Base-by-base conservation (phyloP, 2,113 vertebrate species). In the Dermatemys mawii region DNA sequence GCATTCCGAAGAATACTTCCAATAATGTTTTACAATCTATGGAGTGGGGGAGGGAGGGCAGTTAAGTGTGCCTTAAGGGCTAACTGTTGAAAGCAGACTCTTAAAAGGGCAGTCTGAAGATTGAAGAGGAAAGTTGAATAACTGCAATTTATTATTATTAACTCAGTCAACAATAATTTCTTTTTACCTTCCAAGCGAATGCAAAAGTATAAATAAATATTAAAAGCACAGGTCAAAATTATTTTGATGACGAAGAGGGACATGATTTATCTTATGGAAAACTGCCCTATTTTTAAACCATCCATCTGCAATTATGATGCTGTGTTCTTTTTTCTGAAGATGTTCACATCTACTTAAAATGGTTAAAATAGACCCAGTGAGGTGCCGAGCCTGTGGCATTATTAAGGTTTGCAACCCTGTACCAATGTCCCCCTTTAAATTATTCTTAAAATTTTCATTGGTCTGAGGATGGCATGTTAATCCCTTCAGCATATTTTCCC, bases 61-160 rank as follows among this genome's bases (percentile, higher is more conserved):
- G 27, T 48, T 57, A 78, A 92, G 50, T 54, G 54, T 54, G 92
- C 44, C 80, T 89, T 1, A 7, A 84, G 51, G 63, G 55, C 63
- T 87, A 94, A 84, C 73, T 63, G 41, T 48, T 91, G 70, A 57
- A 88, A 73, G 79, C 83, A 94, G 81, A 84, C 11, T 91, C 35
- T 46, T 41, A 78, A 24, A 70, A 11, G 9, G 38, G 63, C n/a
- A 70, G n/a, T 91, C 79, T 87, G 24, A 78, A 87, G 55, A 92
- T 84, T 0, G 1, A 94, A 55, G 5, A 78, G 11, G 88, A 83
- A 90, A 16, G 5, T 21, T n/a, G n/a, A n/a, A n/a, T n/a, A n/a
- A n/a, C n/a, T 1, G 51, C 73, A 78, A 44, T 57, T n/a, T 78
- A 53, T 24, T 0, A 0, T 1, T 0, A 0, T 1, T 4, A 75